phyloP scores from a whole-genome alignment of 2,888 invertebrate genomes.

The Eupeodes luniger region DNA sequence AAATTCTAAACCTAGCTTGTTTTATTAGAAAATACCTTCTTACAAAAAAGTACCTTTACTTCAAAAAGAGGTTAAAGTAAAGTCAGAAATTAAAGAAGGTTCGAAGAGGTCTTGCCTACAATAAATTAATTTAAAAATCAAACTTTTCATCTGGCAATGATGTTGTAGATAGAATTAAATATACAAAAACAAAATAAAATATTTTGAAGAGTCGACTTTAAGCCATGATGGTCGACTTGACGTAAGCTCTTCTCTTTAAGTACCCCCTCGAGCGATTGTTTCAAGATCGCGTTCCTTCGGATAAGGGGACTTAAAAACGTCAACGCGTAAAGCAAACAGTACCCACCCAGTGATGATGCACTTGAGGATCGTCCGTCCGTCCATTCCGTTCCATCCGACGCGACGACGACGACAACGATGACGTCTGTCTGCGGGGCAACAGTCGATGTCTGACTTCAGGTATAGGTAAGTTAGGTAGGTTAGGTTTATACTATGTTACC shows the following conservation, averaged over 20 bases:
- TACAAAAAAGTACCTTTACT: too few species aligned
- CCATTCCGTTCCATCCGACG: not conserved
- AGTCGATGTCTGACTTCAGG: conserved; percentile 48
- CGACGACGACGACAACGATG: not conserved
- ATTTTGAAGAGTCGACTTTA: conserved; percentile 10
- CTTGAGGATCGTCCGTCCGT: conserved; percentile 53
- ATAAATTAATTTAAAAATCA: too few species aligned
- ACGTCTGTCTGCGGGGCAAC: not conserved
- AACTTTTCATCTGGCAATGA: conserved; percentile 2
- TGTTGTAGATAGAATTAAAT: not conserved
- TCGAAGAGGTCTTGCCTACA: too few species aligned
- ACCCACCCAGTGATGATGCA: conserved; percentile 61
- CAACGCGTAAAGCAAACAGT: conserved; percentile 71
- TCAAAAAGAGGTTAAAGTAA: too few species aligned
- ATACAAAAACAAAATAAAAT: conserved; percentile 23
- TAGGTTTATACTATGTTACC: too few species aligned
- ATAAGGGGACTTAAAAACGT: conserved; percentile 60
- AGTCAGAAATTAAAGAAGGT: too few species aligned
- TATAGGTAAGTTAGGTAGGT: conserved; percentile 14
- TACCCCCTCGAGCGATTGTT: conserved; percentile 60
- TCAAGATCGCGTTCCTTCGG: conserved; percentile 50
- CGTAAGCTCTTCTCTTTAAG: conserved; percentile 46
- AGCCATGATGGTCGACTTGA: conserved; percentile 33
- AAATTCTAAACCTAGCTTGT: too few species aligned
- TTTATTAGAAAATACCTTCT: too few species aligned